A percentile compares a stretch with the other conserved stretches of the same genome.
Evolutionary conservation across 2,797 vertebrate species (phyloP).

Genomic region (Huso huso): DNA sequence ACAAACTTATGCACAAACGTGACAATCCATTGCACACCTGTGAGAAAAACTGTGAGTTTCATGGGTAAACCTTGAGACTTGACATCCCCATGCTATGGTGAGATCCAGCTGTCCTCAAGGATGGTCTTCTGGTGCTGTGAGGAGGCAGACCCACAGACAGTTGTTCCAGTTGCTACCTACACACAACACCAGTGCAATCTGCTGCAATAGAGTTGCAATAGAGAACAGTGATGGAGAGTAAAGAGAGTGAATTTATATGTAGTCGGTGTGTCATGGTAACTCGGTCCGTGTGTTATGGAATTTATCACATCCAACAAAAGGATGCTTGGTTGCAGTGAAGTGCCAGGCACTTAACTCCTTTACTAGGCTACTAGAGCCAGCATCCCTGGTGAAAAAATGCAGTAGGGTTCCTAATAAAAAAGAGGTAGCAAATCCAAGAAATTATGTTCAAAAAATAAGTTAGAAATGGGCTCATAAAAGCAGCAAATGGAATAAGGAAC

Average conservation of each 20-base stretch:
- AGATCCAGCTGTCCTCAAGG: no score
- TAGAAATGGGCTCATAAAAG: background rate
- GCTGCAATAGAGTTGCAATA: background rate
- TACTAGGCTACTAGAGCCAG: background rate
- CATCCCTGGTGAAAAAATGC: background rate
- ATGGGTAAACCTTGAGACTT: no score
- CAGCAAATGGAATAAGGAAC: background rate
- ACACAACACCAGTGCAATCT: conserved; percentile 6
- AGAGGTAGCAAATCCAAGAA: background rate
- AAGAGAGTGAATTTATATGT: background rate
- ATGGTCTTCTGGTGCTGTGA: no score
- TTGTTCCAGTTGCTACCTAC: conserved; percentile 9
- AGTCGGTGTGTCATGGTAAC: background rate
- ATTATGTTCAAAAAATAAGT: background rate
- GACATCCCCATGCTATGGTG: no score
- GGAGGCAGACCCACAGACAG: conserved; percentile 2
- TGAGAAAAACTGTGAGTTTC: no score
- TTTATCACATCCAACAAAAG: background rate
- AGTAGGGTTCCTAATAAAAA: background rate
- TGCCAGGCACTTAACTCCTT: background rate
- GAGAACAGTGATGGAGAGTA: background rate
- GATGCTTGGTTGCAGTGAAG: background rate
- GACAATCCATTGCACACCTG: no score
- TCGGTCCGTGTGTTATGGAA: background rate
- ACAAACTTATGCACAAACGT: no score